These are phyloP conservation scores for Pelecanus crispus DNA, from an alignment of 2,113 vertebrate genomes.

Conservation along the genomic window DNA sequence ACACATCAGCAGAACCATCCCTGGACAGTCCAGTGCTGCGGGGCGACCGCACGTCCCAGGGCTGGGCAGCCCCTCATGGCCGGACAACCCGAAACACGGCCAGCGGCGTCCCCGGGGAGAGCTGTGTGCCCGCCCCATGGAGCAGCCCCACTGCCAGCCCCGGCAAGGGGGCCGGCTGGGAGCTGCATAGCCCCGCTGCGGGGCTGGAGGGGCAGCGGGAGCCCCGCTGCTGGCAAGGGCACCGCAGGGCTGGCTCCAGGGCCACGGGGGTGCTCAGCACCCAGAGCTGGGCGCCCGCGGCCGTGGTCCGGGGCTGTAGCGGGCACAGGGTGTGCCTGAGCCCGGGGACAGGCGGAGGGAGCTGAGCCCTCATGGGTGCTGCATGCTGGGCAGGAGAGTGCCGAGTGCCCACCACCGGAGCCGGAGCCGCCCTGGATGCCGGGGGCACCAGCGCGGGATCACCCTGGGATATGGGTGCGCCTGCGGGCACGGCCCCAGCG, in stretches of 20 bases:
- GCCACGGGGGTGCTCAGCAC: background rate
- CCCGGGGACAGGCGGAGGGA: background rate
- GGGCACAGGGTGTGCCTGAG: background rate
- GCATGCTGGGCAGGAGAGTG: background rate
- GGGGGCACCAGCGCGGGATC: fast-evolving
- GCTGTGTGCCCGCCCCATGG: fast-evolving
- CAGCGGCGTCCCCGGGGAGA: background rate
- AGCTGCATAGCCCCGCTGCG: background rate
- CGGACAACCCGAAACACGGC: background rate
- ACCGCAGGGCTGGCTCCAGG: no score
- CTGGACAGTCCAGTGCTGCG: background rate
- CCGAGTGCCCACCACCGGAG: fast-evolving
- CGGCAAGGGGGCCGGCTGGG: background rate
- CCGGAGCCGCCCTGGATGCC: background rate
- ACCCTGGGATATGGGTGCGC: fast-evolving
- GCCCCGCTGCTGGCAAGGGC: background rate
- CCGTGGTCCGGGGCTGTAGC: fast-evolving
- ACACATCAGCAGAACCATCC: slow-evolving; percentile 55
- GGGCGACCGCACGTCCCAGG: fast-evolving
- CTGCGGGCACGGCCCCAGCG: background rate
- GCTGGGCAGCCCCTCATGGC: background rate
- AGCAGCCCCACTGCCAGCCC: background rate
- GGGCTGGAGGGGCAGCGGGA: background rate
- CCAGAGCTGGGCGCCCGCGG: fast-evolving
- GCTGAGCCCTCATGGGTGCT: no score